Base-by-base conservation (phyloP, 2,888 invertebrate genomes). In the Scelioninae gen. 1 region DNA sequence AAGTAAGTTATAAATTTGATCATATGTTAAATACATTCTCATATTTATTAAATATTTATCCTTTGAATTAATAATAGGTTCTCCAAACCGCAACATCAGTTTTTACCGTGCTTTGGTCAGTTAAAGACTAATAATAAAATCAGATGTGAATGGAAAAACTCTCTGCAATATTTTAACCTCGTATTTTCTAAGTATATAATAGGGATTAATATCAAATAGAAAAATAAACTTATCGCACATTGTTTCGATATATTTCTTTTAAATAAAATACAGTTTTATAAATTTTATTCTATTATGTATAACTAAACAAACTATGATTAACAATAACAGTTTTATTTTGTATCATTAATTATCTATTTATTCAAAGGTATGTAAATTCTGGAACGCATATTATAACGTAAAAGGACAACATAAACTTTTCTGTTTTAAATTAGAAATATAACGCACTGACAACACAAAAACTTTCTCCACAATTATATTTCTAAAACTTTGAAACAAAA, bases 181-280 rank as follows among this genome's bases (percentile, higher is more conserved):
- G n/a, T n/a, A 43, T 11, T 43, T 43, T 34, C 9, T 9, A 34
- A 7, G 34, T 34, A 34, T 5, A 34, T 5, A 9, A 34, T 9
- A 34, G 34, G 34, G 34, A 34, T 34, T 9, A 34, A 34, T 7
- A 9, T 9, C 51, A 51, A 53, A 58, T 23, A n/a, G 31, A 60
- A 51, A 6, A 6, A 51, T n/a, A 7, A 58, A 43, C 15, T 76
- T 56, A 10, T 78, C 71, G 51, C 77, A 83, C 80, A 83, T 83
- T 77, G 45, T 72, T 80, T 83, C 58, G 66, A 76, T 83, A 83
- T 83, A 83, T 83, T 83, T 83, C 72, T 80, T 83, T 77, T 60
- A 83, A 83, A 80, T 83, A 83, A 80, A 83, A 80, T 83, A 83
- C 83, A 83, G 75, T 75, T 75, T 80, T 80, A 77, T 80, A 80